These are phyloP conservation scores for Meteorus colon DNA, from an alignment of 2,888 invertebrate genomes.

Conservation along the genomic window DNA sequence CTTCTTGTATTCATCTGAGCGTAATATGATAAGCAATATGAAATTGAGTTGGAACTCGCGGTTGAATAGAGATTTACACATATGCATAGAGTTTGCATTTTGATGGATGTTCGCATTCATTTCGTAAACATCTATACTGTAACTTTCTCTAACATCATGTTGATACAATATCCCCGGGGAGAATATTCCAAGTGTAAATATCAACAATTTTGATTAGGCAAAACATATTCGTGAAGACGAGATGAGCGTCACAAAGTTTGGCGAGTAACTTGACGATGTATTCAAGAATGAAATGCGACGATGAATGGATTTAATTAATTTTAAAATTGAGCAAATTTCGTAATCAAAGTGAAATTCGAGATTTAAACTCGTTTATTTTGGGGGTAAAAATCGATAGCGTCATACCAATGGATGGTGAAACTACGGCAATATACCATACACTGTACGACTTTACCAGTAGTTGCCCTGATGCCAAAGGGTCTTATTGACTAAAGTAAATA, in stretches of 20 bases:
- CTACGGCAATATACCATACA: background rate
- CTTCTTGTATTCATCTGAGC: background rate
- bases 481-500: constrained; percentile 45
- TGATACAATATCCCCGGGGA: background rate
- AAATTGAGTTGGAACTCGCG: background rate
- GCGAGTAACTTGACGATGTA: background rate
- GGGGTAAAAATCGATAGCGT: constrained; percentile 9
- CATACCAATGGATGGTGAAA: background rate
- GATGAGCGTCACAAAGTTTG: constrained; percentile 22
- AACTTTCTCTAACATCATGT: background rate
- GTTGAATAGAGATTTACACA: background rate
- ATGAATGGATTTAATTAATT: constrained; percentile 25
- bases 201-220: constrained; percentile 26
- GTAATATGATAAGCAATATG: constrained; percentile 13
- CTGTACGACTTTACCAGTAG: constrained; percentile 18
- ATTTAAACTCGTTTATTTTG: constrained; percentile 15
- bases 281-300: constrained; percentile 7
- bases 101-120: constrained; percentile 9
- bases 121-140: background rate
- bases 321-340: background rate
- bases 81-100: background rate
- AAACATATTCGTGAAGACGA: background rate
- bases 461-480: constrained; percentile 36
- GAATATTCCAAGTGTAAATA: constrained; percentile 16
- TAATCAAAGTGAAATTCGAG: background rate